phyloP scores from a whole-genome alignment of 1,140 invertebrate species.

The Drosophila serrata region DNA sequence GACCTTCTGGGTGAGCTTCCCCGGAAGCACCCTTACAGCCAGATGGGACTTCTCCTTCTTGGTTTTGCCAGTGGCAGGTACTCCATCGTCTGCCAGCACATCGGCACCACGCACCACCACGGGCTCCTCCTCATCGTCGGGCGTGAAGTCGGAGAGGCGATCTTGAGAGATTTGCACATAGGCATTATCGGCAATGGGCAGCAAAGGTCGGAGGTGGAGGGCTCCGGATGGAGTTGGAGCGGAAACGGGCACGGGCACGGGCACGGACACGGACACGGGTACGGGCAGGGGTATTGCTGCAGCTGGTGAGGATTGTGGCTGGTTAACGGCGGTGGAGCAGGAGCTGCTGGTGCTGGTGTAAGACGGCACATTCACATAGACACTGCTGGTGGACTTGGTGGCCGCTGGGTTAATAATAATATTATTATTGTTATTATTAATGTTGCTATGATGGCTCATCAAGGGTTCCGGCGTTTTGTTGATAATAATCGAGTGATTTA shows the following conservation, averaged over 20 bases:
- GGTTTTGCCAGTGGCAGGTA: constrained; percentile 48
- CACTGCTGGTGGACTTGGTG: constrained; percentile 59
- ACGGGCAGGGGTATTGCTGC: constrained; percentile 10
- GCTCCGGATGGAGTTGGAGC: constrained; percentile 16
- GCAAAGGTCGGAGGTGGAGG: constrained; percentile 57
- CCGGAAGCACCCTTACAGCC: constrained; percentile 78
- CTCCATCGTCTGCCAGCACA: constrained; percentile 54
- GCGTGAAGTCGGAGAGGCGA: constrained; percentile 80
- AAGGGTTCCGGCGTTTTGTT: constrained; percentile 80
- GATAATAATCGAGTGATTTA: constrained; percentile 84
- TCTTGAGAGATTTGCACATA: constrained; percentile 84
- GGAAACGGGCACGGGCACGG: constrained; percentile 11
- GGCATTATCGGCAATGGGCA: constrained; percentile 84
- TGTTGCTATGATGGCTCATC: constrained; percentile 31
- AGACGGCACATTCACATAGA: constrained; percentile 76
- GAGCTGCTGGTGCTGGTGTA: constrained; percentile 27
- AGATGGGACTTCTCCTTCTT: constrained; percentile 84
- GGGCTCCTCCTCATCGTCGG: constrained; percentile 84
- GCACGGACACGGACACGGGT: constrained; percentile 1
- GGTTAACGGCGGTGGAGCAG: constrained; percentile 15
- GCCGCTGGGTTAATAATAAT: constrained; percentile 20
- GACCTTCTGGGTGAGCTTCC: constrained; percentile 81
- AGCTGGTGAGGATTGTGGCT: constrained; percentile 22
- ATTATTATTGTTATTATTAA: constrained; percentile 35
- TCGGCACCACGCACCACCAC: constrained; percentile 76